phyloP scores from a whole-genome alignment of 2,113 vertebrate genomes.

The Axis porcinus region DNA sequence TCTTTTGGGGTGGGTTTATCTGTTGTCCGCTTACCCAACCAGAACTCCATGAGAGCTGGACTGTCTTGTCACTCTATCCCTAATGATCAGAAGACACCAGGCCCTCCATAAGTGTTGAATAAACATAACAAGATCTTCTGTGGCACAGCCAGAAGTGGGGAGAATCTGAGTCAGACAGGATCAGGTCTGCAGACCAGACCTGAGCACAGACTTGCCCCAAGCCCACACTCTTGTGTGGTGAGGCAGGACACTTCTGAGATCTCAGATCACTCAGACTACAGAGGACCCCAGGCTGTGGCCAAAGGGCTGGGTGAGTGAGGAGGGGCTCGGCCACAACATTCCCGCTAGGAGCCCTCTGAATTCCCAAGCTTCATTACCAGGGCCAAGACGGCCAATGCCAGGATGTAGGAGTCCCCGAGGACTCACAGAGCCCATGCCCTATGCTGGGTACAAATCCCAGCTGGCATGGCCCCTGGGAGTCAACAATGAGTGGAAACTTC shows the following conservation, averaged over 20 bases:
- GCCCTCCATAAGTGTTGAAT: not conserved
- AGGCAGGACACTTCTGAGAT: not conserved
- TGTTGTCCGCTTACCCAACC: too few relatives aligned
- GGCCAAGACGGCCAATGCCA: not conserved
- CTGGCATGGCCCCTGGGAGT: not conserved
- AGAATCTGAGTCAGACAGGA: not conserved
- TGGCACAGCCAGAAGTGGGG: not conserved
- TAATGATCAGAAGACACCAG: not conserved
- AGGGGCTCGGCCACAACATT: not conserved
- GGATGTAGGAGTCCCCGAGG: not conserved
- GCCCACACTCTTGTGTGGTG: not conserved
- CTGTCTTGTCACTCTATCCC: not conserved
- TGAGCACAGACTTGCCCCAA: fast-evolving
- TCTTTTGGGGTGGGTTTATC: not conserved
- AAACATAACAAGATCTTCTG: not conserved
- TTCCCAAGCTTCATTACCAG: constrained; percentile 1
- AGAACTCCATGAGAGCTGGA: not conserved
- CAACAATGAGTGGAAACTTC: constrained; percentile 56
- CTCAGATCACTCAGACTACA: not conserved
- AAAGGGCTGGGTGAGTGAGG: not conserved
- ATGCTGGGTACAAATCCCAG: constrained; percentile 6
- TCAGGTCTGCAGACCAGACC: not conserved
- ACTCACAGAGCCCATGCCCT: not conserved
- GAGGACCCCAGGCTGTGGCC: not conserved
- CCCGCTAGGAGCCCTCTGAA: not conserved